A percentile compares a stretch with the other conserved stretches of the same genome.
Evolutionary conservation across 2,797 vertebrate genomes (phyloP).

Genomic region (Oreochromis mossambicus): DNA sequence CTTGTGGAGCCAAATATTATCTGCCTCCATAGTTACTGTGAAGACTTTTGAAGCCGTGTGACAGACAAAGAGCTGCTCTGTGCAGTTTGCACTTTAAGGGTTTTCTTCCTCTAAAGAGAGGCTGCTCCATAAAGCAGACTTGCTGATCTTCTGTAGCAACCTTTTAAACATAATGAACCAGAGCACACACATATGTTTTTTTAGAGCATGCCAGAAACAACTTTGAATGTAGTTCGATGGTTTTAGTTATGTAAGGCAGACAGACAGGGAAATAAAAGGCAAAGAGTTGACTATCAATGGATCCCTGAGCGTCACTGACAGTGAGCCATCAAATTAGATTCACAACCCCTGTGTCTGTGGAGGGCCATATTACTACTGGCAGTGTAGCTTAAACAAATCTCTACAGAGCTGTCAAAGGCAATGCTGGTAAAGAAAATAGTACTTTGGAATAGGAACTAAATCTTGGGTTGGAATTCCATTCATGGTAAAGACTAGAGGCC

Average conservation of each 20-base stretch:
- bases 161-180: background rate
- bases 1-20: background rate
- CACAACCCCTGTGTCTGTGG: background rate
- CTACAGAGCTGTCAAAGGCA: background rate
- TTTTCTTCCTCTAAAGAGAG: background rate
- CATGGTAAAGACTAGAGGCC: background rate
- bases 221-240: background rate
- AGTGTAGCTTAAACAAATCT: background rate
- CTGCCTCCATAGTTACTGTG: background rate
- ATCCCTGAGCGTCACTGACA: background rate
- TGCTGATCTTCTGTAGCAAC: background rate
- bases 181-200: background rate
- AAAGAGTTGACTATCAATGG: background rate
- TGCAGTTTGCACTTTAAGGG: background rate
- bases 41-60: background rate
- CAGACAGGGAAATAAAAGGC: conserved; percentile 15
- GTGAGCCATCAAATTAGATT: background rate
- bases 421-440: background rate
- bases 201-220: background rate
- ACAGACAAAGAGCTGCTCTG: background rate
- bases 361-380: background rate
- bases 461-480: background rate
- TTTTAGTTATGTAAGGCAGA: background rate
- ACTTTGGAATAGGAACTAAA: background rate
- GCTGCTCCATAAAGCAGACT: background rate